Percentiles rank a stretch among this genome's conserved stretches.
Evolutionary conservation across 2,113 vertebrate genomes (phyloP).

Genomic region (Poeciliopsis turrubarensis): DNA sequence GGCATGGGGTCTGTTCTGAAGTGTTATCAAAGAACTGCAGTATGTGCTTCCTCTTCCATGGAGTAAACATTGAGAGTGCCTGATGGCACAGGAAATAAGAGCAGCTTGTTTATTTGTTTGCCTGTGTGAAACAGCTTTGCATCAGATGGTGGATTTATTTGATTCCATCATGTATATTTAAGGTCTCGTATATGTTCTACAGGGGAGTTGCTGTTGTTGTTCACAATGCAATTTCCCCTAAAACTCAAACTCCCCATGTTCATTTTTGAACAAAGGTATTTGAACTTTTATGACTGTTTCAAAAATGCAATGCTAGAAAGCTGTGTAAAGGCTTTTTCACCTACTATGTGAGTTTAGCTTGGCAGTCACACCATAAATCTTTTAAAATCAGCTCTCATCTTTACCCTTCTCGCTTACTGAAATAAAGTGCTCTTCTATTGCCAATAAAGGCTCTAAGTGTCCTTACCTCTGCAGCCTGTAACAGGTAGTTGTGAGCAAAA

Average conservation of each 20-base stretch:
- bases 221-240: background rate
- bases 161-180: conserved; percentile 44
- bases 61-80: conserved; percentile 67
- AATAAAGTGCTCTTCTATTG: background rate
- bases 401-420: conserved; percentile 3
- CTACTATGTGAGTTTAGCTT: background rate
- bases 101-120: conserved; percentile 59
- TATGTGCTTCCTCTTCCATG: conserved; percentile 54
- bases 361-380: background rate
- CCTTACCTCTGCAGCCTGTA: conserved; percentile 18
- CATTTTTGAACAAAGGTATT: background rate
- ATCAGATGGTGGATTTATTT: conserved; percentile 54
- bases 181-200: background rate
- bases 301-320: background rate
- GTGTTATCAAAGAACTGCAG: conserved; percentile 76
- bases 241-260: background rate
- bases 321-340: background rate
- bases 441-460: conserved; percentile 15
- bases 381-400: background rate
- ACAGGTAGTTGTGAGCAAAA: conserved; percentile 34
- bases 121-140: conserved; percentile 50
- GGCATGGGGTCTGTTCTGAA: conserved; percentile 68
- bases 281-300: background rate
- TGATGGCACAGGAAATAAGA: conserved; percentile 69
- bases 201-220: background rate